Evolutionary conservation across 2,113 vertebrate genomes (phyloP).

Genomic region (Laticauda laticaudata): DNA sequence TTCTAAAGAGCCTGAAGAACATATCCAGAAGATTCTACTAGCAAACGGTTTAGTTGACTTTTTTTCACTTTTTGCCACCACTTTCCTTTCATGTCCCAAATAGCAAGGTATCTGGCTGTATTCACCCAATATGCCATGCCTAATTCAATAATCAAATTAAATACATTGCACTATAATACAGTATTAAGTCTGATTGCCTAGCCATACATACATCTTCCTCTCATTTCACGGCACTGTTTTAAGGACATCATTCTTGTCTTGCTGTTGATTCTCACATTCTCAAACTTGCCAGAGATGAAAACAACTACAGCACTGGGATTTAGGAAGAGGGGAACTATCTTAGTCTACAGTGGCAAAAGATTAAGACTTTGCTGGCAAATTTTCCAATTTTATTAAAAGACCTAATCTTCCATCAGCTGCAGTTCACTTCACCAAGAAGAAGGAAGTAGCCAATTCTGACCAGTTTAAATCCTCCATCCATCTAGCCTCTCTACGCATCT

Average conservation of each 20-base stretch:
- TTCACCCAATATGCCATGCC: not conserved
- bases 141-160: not conserved
- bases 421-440: not conserved
- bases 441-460: not conserved
- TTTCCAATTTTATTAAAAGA: not conserved
- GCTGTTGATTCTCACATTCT: not conserved
- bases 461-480: not conserved
- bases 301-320: not conserved
- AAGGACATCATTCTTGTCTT: not conserved
- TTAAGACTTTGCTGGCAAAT: not conserved
- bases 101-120: not conserved
- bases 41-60: not conserved
- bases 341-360: not conserved
- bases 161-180: not conserved
- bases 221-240: not conserved
- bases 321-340: not conserved
- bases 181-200: not conserved
- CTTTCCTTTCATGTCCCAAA: not conserved
- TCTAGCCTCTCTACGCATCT: not conserved
- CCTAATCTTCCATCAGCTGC: not conserved
- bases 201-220: not conserved
- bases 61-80: not conserved
- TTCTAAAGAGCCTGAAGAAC: not conserved
- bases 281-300: not conserved
- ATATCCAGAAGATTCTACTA: not conserved